Conservation (phyloP, 2,113 vertebrate genomes). For the Aldabrachelys gigantea region DNA sequence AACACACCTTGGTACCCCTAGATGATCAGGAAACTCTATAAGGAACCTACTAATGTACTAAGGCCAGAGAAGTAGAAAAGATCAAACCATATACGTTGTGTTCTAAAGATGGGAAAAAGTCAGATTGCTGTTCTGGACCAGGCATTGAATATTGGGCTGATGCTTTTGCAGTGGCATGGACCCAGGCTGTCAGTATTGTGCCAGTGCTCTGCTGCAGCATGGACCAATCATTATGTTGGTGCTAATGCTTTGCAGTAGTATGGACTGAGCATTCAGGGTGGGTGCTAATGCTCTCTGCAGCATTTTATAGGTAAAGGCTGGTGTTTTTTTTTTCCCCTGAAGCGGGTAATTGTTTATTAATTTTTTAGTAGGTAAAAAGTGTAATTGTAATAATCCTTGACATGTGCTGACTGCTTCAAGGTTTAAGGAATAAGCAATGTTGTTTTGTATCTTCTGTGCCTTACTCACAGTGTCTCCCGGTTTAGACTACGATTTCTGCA, state of each 20-base stretch:
- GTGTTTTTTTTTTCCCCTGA: slow-evolving; percentile 25
- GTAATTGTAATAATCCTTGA: slow-evolving; percentile 73
- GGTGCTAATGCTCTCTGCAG: slow-evolving; percentile 31
- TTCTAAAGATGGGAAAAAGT: background rate
- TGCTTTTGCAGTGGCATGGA: rapidly evolving
- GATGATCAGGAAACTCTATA: slow-evolving; percentile 27
- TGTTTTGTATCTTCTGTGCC: background rate
- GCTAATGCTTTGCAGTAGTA: slow-evolving; percentile 7
- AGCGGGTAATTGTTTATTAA: slow-evolving; percentile 72
- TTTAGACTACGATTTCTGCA: slow-evolving; percentile 19
- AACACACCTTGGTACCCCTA: background rate
- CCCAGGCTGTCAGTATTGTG: background rate
- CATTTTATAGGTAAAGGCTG: slow-evolving; percentile 57
- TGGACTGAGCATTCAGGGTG: slow-evolving; percentile 25
- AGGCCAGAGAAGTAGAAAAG: slow-evolving; percentile 19
- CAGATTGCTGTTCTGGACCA: background rate
- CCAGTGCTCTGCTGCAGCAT: background rate
- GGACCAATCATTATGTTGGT: background rate
- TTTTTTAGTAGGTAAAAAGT: slow-evolving; percentile 72
- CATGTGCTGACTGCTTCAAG: slow-evolving; percentile 63
- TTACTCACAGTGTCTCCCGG: background rate
- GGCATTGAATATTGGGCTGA: background rate
- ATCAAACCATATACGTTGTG: background rate
- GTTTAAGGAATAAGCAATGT: slow-evolving; percentile 42
- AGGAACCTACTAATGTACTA: background rate